phyloP scores from a whole-genome alignment of 2,888 invertebrate genomes.

The Acanthosepion lycidas region DNA sequence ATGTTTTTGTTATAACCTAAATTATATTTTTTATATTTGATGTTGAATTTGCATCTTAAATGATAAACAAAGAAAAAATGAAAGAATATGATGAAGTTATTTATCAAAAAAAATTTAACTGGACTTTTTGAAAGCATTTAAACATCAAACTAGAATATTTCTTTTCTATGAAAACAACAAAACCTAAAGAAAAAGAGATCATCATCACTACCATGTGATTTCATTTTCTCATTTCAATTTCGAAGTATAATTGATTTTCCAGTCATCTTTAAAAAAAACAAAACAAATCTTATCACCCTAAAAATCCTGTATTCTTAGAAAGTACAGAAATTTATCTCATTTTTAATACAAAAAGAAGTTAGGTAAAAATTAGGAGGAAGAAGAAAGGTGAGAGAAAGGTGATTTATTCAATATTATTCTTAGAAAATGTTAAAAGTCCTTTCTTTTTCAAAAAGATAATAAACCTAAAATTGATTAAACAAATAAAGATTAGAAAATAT shows the following conservation, averaged over 20 bases:
- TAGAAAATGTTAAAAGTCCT: background rate
- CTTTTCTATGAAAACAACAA: too few relatives aligned
- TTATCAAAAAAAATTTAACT: too few relatives aligned
- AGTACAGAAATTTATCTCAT: background rate
- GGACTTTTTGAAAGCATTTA: too few relatives aligned
- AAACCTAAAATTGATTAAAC: background rate
- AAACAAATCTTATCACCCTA: background rate
- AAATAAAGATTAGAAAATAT: background rate
- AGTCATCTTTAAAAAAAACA: background rate
- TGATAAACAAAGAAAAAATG: too few relatives aligned
- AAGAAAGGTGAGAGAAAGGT: background rate
- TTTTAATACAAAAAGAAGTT: background rate
- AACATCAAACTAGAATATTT: too few relatives aligned
- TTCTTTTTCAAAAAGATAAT: background rate
- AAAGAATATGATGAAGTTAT: too few relatives aligned
- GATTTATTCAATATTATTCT: conserved; percentile 21
- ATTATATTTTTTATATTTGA: too few relatives aligned
- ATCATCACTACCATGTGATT: background rate
- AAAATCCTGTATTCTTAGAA: background rate
- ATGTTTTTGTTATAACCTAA: too few relatives aligned
- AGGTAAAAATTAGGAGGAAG: background rate
- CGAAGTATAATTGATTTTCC: background rate
- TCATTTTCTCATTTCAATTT: background rate
- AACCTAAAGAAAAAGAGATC: too few relatives aligned
- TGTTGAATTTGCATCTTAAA: too few relatives aligned